These are phyloP conservation scores for Ophthalmolycus amberensis DNA, from an alignment of 2,113 vertebrate genomes.

Conservation along the genomic window DNA sequence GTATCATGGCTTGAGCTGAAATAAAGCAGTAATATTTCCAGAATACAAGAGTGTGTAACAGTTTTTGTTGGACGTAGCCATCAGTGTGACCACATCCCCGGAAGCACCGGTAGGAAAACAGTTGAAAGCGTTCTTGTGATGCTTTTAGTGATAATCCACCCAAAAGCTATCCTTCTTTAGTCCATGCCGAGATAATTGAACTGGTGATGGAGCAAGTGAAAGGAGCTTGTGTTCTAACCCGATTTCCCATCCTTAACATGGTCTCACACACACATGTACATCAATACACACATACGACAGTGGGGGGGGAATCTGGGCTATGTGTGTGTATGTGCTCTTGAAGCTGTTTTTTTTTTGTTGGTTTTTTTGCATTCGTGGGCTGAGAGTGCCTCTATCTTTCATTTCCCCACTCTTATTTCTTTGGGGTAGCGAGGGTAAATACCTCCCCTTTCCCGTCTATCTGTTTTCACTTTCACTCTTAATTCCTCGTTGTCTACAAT, in stretches of 20 bases:
- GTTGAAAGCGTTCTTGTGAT: no score
- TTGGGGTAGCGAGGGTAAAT: background rate
- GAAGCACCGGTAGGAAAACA: background rate
- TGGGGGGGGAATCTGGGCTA: background rate
- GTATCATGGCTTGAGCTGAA: background rate
- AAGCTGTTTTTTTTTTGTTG: no score
- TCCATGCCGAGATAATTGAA: background rate
- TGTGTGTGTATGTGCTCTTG: background rate
- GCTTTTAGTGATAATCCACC: no score
- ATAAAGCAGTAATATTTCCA: slow-evolving; percentile 2
- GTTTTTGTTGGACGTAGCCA: background rate
- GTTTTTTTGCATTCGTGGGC: slow-evolving; percentile 29
- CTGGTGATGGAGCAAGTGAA: background rate
- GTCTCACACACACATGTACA: background rate
- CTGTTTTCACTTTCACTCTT: slow-evolving; percentile 13
- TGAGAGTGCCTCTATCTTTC: slow-evolving; percentile 9
- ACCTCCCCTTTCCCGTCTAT: background rate
- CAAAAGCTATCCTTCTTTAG: no score
- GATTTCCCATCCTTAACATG: background rate
- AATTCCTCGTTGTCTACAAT: slow-evolving; percentile 1
- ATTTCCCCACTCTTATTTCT: background rate
- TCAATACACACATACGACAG: background rate
- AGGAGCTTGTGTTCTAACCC: background rate
- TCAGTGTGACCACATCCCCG: background rate
- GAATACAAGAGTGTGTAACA: background rate